phyloP scores from a whole-genome alignment of 2,888 invertebrate genomes.

The Volucella zonaria region DNA sequence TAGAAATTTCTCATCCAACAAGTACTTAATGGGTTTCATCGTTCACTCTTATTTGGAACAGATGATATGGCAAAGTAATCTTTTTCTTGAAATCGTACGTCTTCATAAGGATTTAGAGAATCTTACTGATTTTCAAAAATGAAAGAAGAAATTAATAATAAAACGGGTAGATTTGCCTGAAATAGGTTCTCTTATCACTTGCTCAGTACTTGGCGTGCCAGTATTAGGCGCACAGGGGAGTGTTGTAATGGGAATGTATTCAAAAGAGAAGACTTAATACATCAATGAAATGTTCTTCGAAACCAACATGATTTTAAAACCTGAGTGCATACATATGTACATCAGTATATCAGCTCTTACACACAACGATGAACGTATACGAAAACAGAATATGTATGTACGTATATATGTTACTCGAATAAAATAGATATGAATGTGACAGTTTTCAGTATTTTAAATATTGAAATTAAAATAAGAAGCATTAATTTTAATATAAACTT shows the following conservation, averaged over 20 bases:
- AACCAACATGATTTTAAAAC: too few species aligned
- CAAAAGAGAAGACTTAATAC: neutral
- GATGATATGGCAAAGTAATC: constrained; percentile 39
- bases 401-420: too few species aligned
- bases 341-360: too few species aligned
- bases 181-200: constrained; percentile 19
- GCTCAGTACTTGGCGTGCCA: neutral
- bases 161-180: constrained; percentile 22
- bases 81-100: constrained; percentile 33
- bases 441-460: too few species aligned
- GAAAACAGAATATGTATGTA: too few species aligned
- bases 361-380: too few species aligned
- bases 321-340: too few species aligned
- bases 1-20: constrained; percentile 30
- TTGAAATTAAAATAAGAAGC: too few species aligned
- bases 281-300: too few species aligned
- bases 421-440: too few species aligned
- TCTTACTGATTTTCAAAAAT: neutral
- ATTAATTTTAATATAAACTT: too few species aligned
- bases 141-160: constrained; percentile 14
- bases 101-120: constrained; percentile 37
- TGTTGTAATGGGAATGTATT: neutral
- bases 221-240: too few species aligned
- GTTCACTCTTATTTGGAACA: neutral
- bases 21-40: constrained; percentile 24